Base-by-base conservation (phyloP, 92 coral and sea anemone species). In the Galaxea fascicularis region DNA sequence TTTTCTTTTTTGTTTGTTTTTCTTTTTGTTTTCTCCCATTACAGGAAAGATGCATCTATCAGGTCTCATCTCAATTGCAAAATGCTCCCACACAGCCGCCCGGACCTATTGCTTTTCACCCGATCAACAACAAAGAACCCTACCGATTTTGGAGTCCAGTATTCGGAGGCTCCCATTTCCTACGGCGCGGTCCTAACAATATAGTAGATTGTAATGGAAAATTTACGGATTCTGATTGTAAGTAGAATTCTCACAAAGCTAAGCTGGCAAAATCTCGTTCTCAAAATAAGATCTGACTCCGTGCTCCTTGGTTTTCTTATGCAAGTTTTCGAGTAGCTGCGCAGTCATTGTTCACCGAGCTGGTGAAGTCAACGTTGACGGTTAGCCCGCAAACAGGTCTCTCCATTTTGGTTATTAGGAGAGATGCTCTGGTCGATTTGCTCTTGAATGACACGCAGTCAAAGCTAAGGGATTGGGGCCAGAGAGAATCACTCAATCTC, bases 61-160 rank as follows among this genome's bases (percentile, higher is more conserved):
- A 25, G n/a, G 27, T 21, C 22, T 22, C 31, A 41, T 35, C 18
- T 5, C 16, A 22, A 29, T 20, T 21, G 68, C 24, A 25, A n/a
- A 15, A 1, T 3, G 10, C 46, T 0, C n/a, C 44, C 10, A 44
- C 70, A 27, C 41, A 29, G 22, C n/a, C n/a, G n/a, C n/a, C n/a
- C n/a, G 60, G 25, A 13, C 45, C 79, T 14, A 7, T 16, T 27
- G 64, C 41, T 4, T 27, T 25, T n/a, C 79, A 74, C 10, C 0
- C 24, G 45, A 47, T 78, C 49, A 16, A 17, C 5, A 0, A 8
- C 5, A 4, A 25, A 5, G 11, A 13, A 11, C 10, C 39, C 6
- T 78, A 78, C 20, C 83, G 74, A 25, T 71, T 78, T 46, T 78
- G 83, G 83, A 78, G 69, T 18, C 83, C 45, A n/a, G 80, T 62